Conservation (phyloP, 2,888 invertebrate genomes). For the Epinotia nisella region DNA sequence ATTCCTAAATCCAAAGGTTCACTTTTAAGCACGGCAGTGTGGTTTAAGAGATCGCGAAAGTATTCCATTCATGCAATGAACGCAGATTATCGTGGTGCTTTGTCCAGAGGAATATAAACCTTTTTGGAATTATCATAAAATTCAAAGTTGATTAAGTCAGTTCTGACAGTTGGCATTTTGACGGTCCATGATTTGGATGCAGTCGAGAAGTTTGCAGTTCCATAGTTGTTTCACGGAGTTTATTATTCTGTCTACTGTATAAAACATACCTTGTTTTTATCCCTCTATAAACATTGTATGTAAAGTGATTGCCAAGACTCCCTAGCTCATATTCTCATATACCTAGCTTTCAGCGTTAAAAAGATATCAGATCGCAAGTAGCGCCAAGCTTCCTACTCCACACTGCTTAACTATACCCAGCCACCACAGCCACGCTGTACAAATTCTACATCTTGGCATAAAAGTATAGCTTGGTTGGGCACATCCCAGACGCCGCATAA, state of each 20-base stretch:
- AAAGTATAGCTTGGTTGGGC: too few relatives aligned
- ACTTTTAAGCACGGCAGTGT: neutral
- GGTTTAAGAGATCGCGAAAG: neutral
- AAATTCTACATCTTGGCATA: too few relatives aligned
- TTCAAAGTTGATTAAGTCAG: neutral
- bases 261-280: too few relatives aligned
- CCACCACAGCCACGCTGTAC: too few relatives aligned
- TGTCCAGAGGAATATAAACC: slow-evolving; percentile 9
- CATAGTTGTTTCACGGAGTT: slow-evolving; percentile 6
- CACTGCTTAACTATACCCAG: too few relatives aligned
- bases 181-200: slow-evolving; percentile 22
- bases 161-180: slow-evolving; percentile 18
- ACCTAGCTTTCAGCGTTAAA: too few relatives aligned
- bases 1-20: neutral
- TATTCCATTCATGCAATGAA: slow-evolving; percentile 6
- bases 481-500: too few relatives aligned
- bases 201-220: slow-evolving; percentile 14
- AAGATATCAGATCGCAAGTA: too few relatives aligned
- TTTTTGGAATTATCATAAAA: neutral
- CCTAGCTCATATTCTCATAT: too few relatives aligned
- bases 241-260: slow-evolving; percentile 3
- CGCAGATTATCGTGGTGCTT: neutral
- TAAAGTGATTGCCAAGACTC: too few relatives aligned
- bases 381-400: too few relatives aligned
- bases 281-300: too few relatives aligned